Percentiles rank a stretch among this genome's conserved stretches.
Conservation (phyloP, 1,140 invertebrate genomes). For the Calephelis virginiensis region DNA sequence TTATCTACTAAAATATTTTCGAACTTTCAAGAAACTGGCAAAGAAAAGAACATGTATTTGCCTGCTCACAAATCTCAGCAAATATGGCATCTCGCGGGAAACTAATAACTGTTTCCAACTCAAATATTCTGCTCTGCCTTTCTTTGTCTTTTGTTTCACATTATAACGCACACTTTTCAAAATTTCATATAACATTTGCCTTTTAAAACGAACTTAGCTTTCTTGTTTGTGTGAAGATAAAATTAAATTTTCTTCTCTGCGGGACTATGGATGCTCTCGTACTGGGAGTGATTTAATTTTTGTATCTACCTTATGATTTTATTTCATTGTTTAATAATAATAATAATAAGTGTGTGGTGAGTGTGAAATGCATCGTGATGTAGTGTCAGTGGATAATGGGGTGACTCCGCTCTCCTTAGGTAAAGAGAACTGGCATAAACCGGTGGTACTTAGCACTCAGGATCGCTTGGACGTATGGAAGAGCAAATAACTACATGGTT, state of each 20-base stretch:
- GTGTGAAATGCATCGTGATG: too few species aligned
- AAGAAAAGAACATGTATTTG: slow-evolving; percentile 17
- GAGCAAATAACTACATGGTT: too few species aligned
- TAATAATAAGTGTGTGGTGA: too few species aligned
- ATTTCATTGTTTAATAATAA: too few species aligned
- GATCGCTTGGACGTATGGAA: too few species aligned
- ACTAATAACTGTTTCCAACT: slow-evolving; percentile 26
- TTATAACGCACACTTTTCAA: slow-evolving; percentile 14
- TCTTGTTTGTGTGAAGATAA: slow-evolving; percentile 8
- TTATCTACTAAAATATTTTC: slow-evolving; percentile 8
- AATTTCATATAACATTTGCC: slow-evolving; percentile 20
- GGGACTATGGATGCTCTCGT: not conserved
- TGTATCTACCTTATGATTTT: not conserved
- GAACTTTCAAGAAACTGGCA: not conserved
- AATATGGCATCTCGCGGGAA: slow-evolving; percentile 25
- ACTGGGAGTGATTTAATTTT: slow-evolving; percentile 11
- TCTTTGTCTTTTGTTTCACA: slow-evolving; percentile 23
- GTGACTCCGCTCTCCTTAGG: too few species aligned
- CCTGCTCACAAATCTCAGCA: slow-evolving; percentile 23
- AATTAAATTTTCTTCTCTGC: slow-evolving; percentile 2
- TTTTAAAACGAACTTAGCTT: slow-evolving; percentile 13
- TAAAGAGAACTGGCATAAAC: too few species aligned
- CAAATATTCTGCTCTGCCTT: slow-evolving; percentile 22
- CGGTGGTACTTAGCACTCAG: too few species aligned
- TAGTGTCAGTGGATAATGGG: too few species aligned